Base-by-base conservation (phyloP, 2,888 invertebrate genomes). In the Cecidostiba fungosa region DNA sequence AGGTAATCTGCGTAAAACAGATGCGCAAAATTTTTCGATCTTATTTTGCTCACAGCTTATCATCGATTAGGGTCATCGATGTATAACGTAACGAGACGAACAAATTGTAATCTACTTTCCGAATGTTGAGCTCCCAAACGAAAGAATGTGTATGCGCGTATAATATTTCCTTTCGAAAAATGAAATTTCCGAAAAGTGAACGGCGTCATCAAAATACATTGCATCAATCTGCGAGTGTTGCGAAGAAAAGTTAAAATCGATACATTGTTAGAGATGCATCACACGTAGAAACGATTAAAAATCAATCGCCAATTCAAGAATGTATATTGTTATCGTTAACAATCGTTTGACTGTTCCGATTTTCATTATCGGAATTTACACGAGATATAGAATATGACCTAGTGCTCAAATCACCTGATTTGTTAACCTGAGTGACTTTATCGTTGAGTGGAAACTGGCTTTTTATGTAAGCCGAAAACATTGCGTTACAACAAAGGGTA, bases 241-340 rank as follows among this genome's bases (percentile, higher is more conserved):
- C 54, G 54, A 54, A 16, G 19, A 54, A 54, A 4, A 54, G 6
- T 19, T 54, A 54, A 16, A n/a, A 50, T 50, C 50, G 50, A 50
- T 50, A 16, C 50, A 16, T 50, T 19, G 19, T 50, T 19, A 70
- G 8, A 1, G 32, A 29, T 70, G n/a, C 32, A n/a, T 19, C 36
- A 70, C 3, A 19, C 2, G 36, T 76, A 19, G 26, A 50, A 29
- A 50, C 10, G n/a, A 76, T n/a, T 32, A 54, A 54, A 29, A 54
- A 3, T 32, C 12, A 36, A 36, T 50, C 5, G 26, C n/a, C 32
- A 19, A 50, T 76, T 76, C 26, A 32, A 19, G n/a, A 29, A 14
- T 74, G 29, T 74, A 50, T 29, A 76, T 76, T 39, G 70, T 70
- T 76, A 76, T 54, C 76, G 54, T 26, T 47, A 76, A 76, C n/a